phyloP scores from a whole-genome alignment of 2,113 vertebrate species.

The Peromyscus polionotus region DNA sequence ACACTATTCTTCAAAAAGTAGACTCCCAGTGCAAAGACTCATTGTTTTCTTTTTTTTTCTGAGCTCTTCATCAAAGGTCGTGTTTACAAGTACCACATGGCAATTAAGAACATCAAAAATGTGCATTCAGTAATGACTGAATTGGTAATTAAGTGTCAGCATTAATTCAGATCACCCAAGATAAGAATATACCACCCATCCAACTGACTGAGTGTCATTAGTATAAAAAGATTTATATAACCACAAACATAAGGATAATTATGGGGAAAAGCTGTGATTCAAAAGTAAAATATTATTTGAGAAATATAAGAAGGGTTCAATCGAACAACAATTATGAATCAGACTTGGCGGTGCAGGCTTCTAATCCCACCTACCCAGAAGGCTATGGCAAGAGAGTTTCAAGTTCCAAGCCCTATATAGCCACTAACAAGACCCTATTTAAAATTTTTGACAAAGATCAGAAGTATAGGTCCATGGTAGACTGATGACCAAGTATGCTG shows the following conservation, averaged over 20 bases:
- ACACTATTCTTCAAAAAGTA: background rate
- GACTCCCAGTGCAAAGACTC: background rate
- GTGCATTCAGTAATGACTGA: background rate
- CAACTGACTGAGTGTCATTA: background rate
- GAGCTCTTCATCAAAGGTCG: background rate
- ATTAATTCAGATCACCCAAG: background rate
- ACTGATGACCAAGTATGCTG: background rate
- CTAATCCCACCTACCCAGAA: background rate
- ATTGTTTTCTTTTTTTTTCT: background rate
- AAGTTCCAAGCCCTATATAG: background rate
- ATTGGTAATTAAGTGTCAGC: background rate
- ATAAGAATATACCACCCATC: conserved; percentile 30
- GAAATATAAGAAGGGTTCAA: conserved; percentile 38
- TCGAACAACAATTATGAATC: background rate
- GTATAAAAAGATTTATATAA: background rate
- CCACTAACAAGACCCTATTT: background rate
- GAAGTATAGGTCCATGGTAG: background rate
- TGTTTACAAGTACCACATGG: background rate
- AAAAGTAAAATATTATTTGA: background rate
- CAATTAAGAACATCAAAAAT: background rate
- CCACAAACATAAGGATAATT: background rate
- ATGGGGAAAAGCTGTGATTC: conserved; percentile 17
- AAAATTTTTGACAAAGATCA: background rate
- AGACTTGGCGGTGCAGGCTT: background rate
- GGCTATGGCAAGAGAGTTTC: background rate